Evolutionary conservation across 2,888 invertebrate species (phyloP).

Genomic region (Rhopalosiphum nymphaeae): DNA sequence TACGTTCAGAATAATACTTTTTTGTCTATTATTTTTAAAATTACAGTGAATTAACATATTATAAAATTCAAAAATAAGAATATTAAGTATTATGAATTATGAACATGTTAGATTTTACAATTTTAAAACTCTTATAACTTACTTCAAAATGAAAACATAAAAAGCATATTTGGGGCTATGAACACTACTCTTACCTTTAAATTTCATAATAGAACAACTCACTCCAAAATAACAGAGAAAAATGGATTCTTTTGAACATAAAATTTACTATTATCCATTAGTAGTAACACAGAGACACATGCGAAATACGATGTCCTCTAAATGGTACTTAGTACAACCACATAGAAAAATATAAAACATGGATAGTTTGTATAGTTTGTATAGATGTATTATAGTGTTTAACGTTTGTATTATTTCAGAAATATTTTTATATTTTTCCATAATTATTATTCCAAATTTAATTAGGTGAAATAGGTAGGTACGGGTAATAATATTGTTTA

Average conservation of each 20-base stretch:
- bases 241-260: neutral
- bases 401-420: no score
- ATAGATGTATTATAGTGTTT: no score
- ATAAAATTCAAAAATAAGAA: neutral
- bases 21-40: neutral
- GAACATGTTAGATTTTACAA: neutral
- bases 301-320: neutral
- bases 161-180: neutral
- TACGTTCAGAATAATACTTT: neutral
- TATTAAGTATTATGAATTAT: neutral
- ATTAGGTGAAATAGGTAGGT: no score
- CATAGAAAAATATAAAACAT: no score
- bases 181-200: neutral
- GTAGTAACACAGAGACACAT: neutral
- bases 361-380: no score
- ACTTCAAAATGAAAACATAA: neutral
- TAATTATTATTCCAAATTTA: no score
- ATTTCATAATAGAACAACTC: neutral
- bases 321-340: no score
- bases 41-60: neutral
- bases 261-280: neutral
- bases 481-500: no score
- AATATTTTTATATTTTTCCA: no score
- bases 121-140: neutral
- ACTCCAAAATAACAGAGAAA: neutral